Base-by-base conservation (phyloP, 2,797 vertebrate genomes). In the Sandelia bainsii region DNA sequence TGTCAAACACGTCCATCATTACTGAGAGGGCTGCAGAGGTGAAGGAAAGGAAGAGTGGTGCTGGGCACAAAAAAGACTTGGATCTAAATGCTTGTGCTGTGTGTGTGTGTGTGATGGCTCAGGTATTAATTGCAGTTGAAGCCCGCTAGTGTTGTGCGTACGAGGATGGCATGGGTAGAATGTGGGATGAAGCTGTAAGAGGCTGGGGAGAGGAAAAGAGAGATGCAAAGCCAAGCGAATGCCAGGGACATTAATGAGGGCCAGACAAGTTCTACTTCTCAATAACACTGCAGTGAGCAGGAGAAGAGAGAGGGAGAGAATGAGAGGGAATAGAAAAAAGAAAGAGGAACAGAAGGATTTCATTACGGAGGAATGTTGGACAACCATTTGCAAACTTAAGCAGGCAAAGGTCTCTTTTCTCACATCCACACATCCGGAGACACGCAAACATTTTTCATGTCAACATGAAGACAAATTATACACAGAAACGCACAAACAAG, bases 231-330 rank as follows among this genome's bases (percentile, higher is more conserved):
- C 81, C 73, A 62, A 86, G 64, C 48, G 57, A 83, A 90, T 83
- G 83, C 86, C 81, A 69, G 79, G 69, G 72, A 81, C 83, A 72
- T 88, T 92, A 91, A 91, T 89, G 88, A 92, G 87, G 84, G 75
- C 84, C 87, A 82, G 85, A 78, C 76, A 4, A 87, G 80, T 53
- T 88, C 59, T 65, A 72, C 75, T 77, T 72, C 84, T 84, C 80
- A 85, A 84, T 81, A 89, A 79, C 77, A 79, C 68, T 37, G 83
- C 73, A 60, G 75, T 12, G 66, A 79, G 71, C 50, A 10, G 44
- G 53, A 68, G 32, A 63, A 51, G 58, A 70, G 65, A 62, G 69
- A 45, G 49, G 23, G 51, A 74, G 84, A 64, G 68, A 75, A 64
- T 23, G 81, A 71, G 62, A 32, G 54, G 70, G 56, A 62, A 83